Evolutionary conservation across 2,888 invertebrate genomes (phyloP).

Genomic region (Synanthedon formicaeformis): DNA sequence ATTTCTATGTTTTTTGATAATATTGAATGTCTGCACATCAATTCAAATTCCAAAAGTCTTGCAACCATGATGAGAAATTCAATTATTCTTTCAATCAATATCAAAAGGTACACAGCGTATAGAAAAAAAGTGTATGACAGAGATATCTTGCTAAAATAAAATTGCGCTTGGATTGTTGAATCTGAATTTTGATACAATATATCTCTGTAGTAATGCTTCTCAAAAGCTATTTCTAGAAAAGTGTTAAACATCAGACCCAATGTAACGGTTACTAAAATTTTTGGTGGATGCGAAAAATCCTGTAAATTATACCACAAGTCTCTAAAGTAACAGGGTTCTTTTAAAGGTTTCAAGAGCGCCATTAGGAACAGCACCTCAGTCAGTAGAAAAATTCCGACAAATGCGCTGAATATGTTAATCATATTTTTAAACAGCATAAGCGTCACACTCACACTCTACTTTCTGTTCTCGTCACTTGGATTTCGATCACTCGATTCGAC

Average conservation of each 20-base stretch:
- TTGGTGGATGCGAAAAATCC: slow-evolving; percentile 12
- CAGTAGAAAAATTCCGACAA: slow-evolving; percentile 23
- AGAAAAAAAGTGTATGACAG: slow-evolving; percentile 27
- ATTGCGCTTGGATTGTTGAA: slow-evolving; percentile 19
- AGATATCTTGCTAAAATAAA: slow-evolving; percentile 26
- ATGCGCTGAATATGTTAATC: slow-evolving; percentile 32
- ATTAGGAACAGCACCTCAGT: slow-evolving; percentile 27
- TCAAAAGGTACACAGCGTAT: slow-evolving; percentile 25
- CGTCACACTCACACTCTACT: background rate
- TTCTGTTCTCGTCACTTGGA: background rate
- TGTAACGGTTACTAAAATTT: slow-evolving; percentile 15
- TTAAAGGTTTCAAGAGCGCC: slow-evolving; percentile 35
- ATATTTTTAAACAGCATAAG: slow-evolving; percentile 11
- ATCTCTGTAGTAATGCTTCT: slow-evolving; percentile 15
- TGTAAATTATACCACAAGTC: slow-evolving; percentile 29
- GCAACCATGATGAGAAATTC: slow-evolving; percentile 29
- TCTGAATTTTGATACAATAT: slow-evolving; percentile 21
- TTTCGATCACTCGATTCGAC: background rate
- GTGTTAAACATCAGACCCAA: slow-evolving; percentile 19
- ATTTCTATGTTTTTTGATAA: slow-evolving; percentile 21
- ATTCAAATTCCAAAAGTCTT: slow-evolving; percentile 41
- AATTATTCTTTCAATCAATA: slow-evolving; percentile 33
- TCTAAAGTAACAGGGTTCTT: slow-evolving; percentile 32
- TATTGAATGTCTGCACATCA: slow-evolving; percentile 47
- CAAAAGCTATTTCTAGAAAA: slow-evolving; percentile 30